phyloP scores from a whole-genome alignment of 2,797 vertebrate species.

The Rhinogobio ventralis region DNA sequence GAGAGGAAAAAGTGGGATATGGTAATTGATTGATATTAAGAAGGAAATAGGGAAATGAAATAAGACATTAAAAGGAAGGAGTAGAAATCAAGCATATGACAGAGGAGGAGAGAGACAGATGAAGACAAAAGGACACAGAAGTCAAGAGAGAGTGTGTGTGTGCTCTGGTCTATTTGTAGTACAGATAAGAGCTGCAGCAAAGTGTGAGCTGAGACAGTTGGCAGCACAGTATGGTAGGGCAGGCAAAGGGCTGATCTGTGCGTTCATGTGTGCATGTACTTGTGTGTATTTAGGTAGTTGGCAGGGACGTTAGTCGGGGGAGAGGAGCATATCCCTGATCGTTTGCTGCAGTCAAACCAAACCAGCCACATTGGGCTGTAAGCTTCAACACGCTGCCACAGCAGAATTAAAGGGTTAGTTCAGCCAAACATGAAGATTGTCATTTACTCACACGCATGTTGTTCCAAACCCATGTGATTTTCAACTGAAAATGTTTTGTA shows the following conservation, averaged over 20 bases:
- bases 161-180: conserved; percentile 23
- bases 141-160: not conserved
- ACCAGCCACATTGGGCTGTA: conserved; percentile 4
- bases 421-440: not conserved
- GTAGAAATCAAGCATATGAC: conserved; percentile 30
- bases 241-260: conserved; percentile 33
- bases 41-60: conserved; percentile 38
- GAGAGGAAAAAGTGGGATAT: conserved; percentile 3
- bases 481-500: not conserved
- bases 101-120: conserved; percentile 26
- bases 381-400: not conserved
- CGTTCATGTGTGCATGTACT: conserved; percentile 22
- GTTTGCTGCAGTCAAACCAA: conserved; percentile 20
- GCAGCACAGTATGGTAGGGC: conserved; percentile 39
- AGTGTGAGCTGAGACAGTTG: conserved; percentile 39
- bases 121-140: conserved; percentile 26
- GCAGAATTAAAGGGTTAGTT: conserved; percentile 13
- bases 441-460: conserved; percentile 1
- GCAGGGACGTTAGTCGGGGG: conserved; percentile 4
- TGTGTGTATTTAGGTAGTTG: conserved; percentile 29
- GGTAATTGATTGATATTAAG: conserved; percentile 15
- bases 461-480: not conserved
- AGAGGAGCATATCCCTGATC: conserved; percentile 14
- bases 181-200: conserved; percentile 39
- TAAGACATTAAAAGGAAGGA: conserved; percentile 33